Evolutionary conservation across 2,797 vertebrate genomes (phyloP), one percentile per base, ranked within the genome.

Genomic region (Myiotriccus ornatus): DNA sequence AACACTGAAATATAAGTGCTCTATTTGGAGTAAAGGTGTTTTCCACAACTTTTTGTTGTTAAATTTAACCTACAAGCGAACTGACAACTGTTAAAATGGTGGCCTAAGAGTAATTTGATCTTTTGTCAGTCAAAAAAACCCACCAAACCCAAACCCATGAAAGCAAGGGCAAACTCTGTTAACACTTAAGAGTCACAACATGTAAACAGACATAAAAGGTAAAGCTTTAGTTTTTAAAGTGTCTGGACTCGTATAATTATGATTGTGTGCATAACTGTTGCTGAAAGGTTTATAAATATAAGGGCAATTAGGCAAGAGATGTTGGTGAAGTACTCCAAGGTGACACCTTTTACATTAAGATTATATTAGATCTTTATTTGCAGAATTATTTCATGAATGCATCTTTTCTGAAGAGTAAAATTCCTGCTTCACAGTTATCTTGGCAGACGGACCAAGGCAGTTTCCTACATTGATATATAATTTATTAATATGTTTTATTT

Each of bases 401-500:
- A 4, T 80, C 84, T 77, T 53, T 30, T 79, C 34, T 75, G 49
- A 52, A 56, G n/a, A 57, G 27, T 59, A 62, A 56, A 89, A 62
- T 65, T 71, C 37, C n/a, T 93, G 11, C 32, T 78, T 87, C 23
- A 3, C 23, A 39, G 46, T 68, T 83, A 28, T 9, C 37, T 39
- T 89, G 35, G 53, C 93, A 95, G 82, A 77, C 52, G 79, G 57
- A 71, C 64, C 23, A 55, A 75, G 46, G 27, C 68, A 76, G 67
- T 25, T 95, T 76, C 44, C 84, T 92, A 44, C 60, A n/a, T 44
- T 87, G 84, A 71, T 83, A 77, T 12, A 80, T 93, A 93, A 95
- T 92, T 94, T 87, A 92, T 92, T 92, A 49, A 44, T 92, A 82
- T 70, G 25, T 85, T 94, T 94, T 87, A 89, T 93, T 91, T 91